Percentiles rank a stretch among this genome's conserved stretches.
phyloP scores from a whole-genome alignment of 2,888 invertebrate species.

The Elysia crispata region DNA sequence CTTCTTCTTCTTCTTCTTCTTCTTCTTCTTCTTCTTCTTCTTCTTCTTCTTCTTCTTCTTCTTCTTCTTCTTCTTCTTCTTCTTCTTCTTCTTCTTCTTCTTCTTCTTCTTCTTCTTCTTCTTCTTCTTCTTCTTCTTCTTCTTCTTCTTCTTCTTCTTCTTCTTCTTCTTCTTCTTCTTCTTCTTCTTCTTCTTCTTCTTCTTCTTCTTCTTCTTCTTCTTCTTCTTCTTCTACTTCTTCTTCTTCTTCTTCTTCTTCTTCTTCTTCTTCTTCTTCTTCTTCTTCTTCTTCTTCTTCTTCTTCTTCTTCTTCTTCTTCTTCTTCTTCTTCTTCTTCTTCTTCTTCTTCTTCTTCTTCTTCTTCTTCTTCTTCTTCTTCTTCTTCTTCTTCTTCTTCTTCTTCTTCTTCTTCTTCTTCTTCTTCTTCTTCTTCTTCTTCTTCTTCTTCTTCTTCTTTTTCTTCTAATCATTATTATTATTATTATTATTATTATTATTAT shows the following conservation, averaged over 20 bases:
- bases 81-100: constrained; percentile 20
- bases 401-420: constrained; percentile 9
- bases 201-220: constrained; percentile 19
- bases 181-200: constrained; percentile 19
- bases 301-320: constrained; percentile 19
- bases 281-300: constrained; percentile 16
- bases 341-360: constrained; percentile 19
- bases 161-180: constrained; percentile 19
- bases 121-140: not conserved
- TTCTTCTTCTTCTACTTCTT: constrained; percentile 14
- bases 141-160: constrained; percentile 17
- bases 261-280: constrained; percentile 16
- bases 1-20: not conserved
- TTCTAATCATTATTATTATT: no score
- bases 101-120: constrained; percentile 5
- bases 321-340: constrained; percentile 19
- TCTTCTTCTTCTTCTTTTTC: not conserved
- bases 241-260: constrained; percentile 19
- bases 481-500: not conserved
- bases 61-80: constrained; percentile 5
- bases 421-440: constrained; percentile 19
- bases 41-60: constrained; percentile 15
- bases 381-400: constrained; percentile 9
- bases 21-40: not conserved
- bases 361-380: constrained; percentile 6